Conservation (phyloP, 2,888 invertebrate genomes). For the Cistogaster globosa region DNA sequence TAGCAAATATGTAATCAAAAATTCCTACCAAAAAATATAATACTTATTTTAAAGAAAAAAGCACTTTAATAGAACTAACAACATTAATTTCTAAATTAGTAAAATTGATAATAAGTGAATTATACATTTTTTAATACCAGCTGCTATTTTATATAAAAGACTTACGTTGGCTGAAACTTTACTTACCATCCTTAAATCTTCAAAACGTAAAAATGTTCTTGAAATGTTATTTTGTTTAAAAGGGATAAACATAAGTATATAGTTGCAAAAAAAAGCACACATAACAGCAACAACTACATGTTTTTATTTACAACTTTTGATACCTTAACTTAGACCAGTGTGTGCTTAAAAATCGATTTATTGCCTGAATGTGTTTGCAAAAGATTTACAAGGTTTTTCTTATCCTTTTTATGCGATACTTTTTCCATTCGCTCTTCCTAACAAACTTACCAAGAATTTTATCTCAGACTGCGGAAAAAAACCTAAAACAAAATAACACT, state of each 20-base stretch:
- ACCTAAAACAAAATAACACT: neutral
- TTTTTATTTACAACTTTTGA: neutral
- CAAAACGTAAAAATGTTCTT: neutral
- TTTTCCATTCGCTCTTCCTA: neutral
- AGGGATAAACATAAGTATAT: no score
- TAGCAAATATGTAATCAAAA: no score
- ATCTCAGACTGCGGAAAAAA: slow-evolving; percentile 34
- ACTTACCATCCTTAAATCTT: neutral
- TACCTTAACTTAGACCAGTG: slow-evolving; percentile 7
- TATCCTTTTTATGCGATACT: neutral
- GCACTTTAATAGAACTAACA: no score
- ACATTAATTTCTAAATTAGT: no score
- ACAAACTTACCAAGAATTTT: slow-evolving; percentile 38
- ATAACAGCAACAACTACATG: slow-evolving; percentile 8
- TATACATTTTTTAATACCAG: no score
- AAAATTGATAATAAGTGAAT: no score
- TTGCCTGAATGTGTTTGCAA: slow-evolving; percentile 30
- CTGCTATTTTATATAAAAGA: no score
- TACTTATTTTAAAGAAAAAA: no score
- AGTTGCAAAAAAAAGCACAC: neutral
- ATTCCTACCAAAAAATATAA: no score
- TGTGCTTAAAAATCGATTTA: slow-evolving; percentile 57
- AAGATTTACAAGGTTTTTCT: slow-evolving; percentile 26
- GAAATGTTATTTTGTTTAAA: slow-evolving; percentile 6
- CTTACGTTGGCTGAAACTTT: neutral